Percentiles rank a stretch among this genome's conserved stretches.
These are phyloP conservation scores for Anticlea derivata DNA, from an alignment of 2,888 invertebrate species.

Conservation along the genomic window DNA sequence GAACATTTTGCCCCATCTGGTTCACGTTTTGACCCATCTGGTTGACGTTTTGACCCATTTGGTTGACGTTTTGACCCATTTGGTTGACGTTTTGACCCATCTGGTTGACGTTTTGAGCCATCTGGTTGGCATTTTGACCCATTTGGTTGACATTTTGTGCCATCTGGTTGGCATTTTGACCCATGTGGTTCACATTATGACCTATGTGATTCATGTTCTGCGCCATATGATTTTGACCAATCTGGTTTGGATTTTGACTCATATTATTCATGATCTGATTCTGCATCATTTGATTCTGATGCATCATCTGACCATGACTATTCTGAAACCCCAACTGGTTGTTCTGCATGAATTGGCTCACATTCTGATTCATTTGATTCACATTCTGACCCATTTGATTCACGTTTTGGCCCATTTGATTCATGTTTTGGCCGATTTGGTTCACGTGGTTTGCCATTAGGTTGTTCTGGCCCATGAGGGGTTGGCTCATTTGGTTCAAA, in stretches of 20 bases:
- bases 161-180: conserved; percentile 46
- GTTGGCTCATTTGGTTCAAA: conserved; percentile 49
- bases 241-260: conserved; percentile 38
- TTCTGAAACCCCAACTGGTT: conserved; percentile 44
- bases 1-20: conserved; percentile 44
- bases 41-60: conserved; percentile 43
- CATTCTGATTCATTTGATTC: conserved; percentile 48
- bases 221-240: conserved; percentile 33
- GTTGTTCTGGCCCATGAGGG: conserved; percentile 41
- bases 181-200: conserved; percentile 43
- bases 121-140: conserved; percentile 39
- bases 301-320: conserved; percentile 49
- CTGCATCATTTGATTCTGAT: conserved; percentile 51
- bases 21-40: conserved; percentile 61
- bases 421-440: conserved; percentile 49
- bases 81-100: conserved; percentile 46
- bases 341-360: conserved; percentile 48
- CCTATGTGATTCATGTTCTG: conserved; percentile 41
- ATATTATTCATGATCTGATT: conserved; percentile 44
- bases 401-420: conserved; percentile 43
- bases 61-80: conserved; percentile 38
- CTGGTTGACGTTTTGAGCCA: conserved; percentile 45
- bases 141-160: conserved; percentile 44
- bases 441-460: conserved; percentile 37
- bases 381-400: conserved; percentile 44